phyloP scores from a whole-genome alignment of 2,797 vertebrate species.

The Helicolenus hilgendorfi region DNA sequence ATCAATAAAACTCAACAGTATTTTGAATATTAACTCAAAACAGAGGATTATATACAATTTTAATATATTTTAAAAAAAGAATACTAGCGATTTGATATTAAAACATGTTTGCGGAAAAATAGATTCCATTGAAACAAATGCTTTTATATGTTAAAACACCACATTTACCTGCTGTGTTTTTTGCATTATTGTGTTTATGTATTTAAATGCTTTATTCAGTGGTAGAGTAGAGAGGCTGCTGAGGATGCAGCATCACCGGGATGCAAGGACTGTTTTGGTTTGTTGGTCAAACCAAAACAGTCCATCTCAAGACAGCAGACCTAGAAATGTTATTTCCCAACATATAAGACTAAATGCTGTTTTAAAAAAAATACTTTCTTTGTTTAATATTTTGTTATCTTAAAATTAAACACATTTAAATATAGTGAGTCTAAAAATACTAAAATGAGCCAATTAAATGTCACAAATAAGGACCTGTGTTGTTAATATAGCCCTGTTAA shows the following conservation, averaged over 20 bases:
- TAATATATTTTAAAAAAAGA: neutral
- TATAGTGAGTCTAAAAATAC: neutral
- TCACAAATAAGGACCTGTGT: neutral
- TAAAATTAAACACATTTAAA: neutral
- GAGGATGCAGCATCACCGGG: conserved; percentile 58
- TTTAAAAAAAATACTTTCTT: neutral
- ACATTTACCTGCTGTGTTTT: neutral
- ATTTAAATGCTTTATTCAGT: too few species aligned
- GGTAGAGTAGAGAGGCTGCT: neutral
- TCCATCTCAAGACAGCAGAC: neutral
- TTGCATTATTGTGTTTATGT: neutral
- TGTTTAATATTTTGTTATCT: neutral
- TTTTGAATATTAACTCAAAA: neutral
- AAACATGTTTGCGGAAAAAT: neutral
- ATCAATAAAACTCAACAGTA: neutral
- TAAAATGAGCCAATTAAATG: neutral
- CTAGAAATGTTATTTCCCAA: neutral
- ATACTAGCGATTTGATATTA: neutral
- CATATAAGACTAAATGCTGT: neutral
- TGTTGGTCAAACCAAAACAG: neutral
- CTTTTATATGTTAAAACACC: neutral
- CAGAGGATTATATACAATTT: neutral
- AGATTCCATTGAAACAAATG: neutral
- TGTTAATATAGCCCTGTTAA: neutral
- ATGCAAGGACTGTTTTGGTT: conserved; percentile 11